Evolutionary conservation across 2,888 invertebrate genomes (phyloP), one percentile per base, ranked within the genome.

Genomic region (Ormyrus thymus): DNA sequence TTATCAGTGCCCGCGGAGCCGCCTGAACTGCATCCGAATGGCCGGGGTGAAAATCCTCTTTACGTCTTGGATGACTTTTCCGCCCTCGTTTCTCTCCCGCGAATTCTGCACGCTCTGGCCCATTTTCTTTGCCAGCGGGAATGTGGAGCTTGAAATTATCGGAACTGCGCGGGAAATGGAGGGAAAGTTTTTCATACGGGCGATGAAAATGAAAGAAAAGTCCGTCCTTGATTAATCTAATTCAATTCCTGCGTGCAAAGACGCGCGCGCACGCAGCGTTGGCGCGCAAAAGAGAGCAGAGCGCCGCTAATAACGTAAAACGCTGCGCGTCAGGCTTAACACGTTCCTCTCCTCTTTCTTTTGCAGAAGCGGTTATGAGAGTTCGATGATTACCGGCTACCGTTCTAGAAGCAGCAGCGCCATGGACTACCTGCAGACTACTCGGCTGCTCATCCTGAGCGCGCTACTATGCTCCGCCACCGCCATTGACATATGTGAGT

Each of bases 401-500:
- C 84, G 85, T 85, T 86, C 83, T 84, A 73, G 8, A 45, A 76
- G 65, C 66, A 77, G 56, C 53, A 83, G 82, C 84, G 84, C 85
- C 86, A 89, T 89, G 89, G 86, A 86, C 85, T 86, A 88, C 85
- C 86, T 86, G 85, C 86, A 85, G 83, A 83, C 83, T 76, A 86
- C 85, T 84, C 86, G 86, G 85, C 87, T 89, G 83, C 74, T 75
- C 15, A 84, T 86, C 83, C 83, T 89, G 81, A 87, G 85, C 84
- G 84, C 86, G 82, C 84, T 85, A 83, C 83, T 85, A 85, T 84
- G 86, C 84, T 45, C 43, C 9, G 77, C 65, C 77, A 62, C 82
- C 82, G 87, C 89, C 83, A 86, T 90, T 86, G 89, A 90, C 89
- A 88, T 89, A 88, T 90, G 90, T 90, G 82, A 89, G 90, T 88